Base-by-base conservation (phyloP, 2,797 vertebrate genomes). In the Neostethus bicornis region DNA sequence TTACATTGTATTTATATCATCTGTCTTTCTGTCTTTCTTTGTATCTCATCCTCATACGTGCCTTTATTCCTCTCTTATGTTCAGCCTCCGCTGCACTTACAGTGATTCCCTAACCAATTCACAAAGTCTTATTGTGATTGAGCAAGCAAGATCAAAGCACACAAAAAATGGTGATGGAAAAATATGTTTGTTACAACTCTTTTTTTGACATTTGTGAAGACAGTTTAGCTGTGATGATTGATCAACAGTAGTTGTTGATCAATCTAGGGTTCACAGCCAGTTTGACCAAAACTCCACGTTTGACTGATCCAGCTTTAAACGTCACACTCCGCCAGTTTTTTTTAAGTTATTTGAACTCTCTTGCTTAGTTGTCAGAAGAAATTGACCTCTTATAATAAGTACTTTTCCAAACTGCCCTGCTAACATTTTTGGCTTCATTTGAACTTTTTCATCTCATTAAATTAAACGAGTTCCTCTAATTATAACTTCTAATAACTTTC, bases 221-320 rank as follows among this genome's bases (percentile, higher is more conserved):
- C n/a, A n/a, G n/a, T n/a, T n/a, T n/a, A 80, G 62, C 60, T 77
- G 55, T 77, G 51, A 43, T 41, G 32, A 63, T 57, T 61, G 64
- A 75, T 79, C n/a, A n/a, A n/a, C n/a, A n/a, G n/a, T n/a, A n/a
- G n/a, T n/a, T 77, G 51, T 43, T 41, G 32, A 63, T 57, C 61
- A 64, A 75, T 79, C 66, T 54, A 51, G 51, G 57, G 62, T 16
- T 61, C 64, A 49, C 37, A 60, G 68, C 57, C 65, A 80, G 74
- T 72, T 73, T 61, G 61, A 78, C 56, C 69, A 66, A 70, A 82
- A 55, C 62, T 65, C 65, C 50, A 72, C 9, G 0, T 41, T 48
- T 14, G 77, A 83, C 76, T 63, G 77, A 78, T 77, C 84, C 66
- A 29, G 65, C 68, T 75, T 78, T 75, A 76, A 77, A 61, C 66